phyloP scores from a whole-genome alignment of 2,797 vertebrate species.

The Leptoclinus maculatus region DNA sequence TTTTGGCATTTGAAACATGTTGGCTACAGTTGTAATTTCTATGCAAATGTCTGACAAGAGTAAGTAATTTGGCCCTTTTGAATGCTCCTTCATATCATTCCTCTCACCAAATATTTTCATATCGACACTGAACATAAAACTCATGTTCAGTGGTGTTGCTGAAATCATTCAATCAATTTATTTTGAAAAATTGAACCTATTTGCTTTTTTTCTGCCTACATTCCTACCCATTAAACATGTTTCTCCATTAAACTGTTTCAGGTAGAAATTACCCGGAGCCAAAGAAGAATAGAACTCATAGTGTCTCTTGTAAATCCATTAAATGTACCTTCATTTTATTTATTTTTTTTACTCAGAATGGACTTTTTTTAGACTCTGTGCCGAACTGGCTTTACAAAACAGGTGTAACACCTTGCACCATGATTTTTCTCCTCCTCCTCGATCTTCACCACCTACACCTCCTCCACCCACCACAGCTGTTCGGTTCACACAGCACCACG shows the following conservation, averaged over 20 bases:
- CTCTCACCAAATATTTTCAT: conserved; percentile 32
- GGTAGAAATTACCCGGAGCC: conserved; percentile 25
- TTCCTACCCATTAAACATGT: conserved; percentile 34
- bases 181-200: not conserved
- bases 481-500: conserved; percentile 61
- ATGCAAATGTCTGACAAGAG: conserved; percentile 32
- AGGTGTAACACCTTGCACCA: conserved; percentile 45
- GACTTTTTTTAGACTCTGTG: conserved; percentile 17
- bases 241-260: conserved; percentile 39
- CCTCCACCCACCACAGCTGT: conserved; percentile 52
- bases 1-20: conserved; percentile 44
- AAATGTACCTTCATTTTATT: not conserved
- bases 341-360: conserved; percentile 22
- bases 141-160: conserved; percentile 46
- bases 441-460: conserved; percentile 49
- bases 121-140: conserved; percentile 36
- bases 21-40: conserved; percentile 40
- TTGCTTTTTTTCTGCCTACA: conserved; percentile 26
- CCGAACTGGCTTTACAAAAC: conserved; percentile 43
- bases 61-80: conserved; percentile 51
- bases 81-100: conserved; percentile 28
- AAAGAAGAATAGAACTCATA: conserved; percentile 18
- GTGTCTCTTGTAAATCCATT: conserved; percentile 33
- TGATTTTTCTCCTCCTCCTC: conserved; percentile 46
- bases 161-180: conserved; percentile 28